Conservation (phyloP, 2,113 vertebrate genomes). For the Istiophorus platypterus region DNA sequence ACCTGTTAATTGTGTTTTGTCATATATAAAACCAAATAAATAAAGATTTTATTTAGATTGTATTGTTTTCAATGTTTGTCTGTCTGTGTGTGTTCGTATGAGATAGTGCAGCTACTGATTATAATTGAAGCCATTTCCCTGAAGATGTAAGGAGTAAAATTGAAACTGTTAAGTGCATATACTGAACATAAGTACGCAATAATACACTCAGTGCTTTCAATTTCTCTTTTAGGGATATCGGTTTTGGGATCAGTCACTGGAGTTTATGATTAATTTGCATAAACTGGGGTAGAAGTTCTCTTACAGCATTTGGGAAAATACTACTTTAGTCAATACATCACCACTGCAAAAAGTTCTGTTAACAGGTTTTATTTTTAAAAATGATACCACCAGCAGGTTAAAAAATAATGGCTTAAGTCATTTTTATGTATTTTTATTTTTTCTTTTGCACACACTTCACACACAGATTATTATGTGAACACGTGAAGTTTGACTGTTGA, state of each 20-base stretch:
- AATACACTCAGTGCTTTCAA: constrained; percentile 35
- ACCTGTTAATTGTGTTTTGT: background rate
- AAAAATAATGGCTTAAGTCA: background rate
- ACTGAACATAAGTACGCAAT: too few species aligned
- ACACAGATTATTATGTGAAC: background rate
- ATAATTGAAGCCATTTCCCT: constrained; percentile 39
- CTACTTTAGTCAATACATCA: too few species aligned
- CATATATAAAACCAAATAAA: background rate
- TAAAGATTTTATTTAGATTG: background rate
- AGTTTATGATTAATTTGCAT: background rate
- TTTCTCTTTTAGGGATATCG: constrained; percentile 57
- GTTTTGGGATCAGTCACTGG: constrained; percentile 38
- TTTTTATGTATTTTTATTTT: too few species aligned
- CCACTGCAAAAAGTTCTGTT: background rate
- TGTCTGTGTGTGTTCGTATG: background rate
- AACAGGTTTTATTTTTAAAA: too few species aligned
- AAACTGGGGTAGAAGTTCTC: background rate
- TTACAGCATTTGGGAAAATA: background rate
- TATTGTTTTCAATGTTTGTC: too few species aligned
- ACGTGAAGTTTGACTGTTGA: background rate
- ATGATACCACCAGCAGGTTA: too few species aligned
- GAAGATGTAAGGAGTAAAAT: constrained; percentile 8
- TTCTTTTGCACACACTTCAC: too few species aligned
- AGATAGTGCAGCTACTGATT: background rate
- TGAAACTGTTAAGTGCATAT: constrained; percentile 3